Evolutionary conservation across 2,113 vertebrate species (phyloP).

Genomic region (Chionodraco myersi): DNA sequence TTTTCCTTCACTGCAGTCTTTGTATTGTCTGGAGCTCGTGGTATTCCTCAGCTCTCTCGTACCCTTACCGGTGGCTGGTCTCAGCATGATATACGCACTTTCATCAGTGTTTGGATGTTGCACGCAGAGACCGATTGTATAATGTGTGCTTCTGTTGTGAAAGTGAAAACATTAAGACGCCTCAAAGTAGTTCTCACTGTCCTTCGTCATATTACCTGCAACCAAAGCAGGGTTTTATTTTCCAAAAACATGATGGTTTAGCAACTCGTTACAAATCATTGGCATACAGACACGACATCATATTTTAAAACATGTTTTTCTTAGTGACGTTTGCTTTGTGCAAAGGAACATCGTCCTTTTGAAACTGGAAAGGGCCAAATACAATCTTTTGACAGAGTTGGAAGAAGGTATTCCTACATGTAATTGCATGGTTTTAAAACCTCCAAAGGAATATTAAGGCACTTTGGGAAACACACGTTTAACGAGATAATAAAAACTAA

Average conservation of each 20-base stretch:
- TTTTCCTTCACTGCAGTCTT: slow-evolving; percentile 32
- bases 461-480: not conserved
- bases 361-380: not conserved
- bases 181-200: not conserved
- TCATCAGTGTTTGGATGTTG: not conserved
- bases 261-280: not conserved
- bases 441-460: not conserved
- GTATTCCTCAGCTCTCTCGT: not conserved
- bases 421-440: not conserved
- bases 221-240: not conserved
- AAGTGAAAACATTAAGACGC: slow-evolving; percentile 17
- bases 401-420: not conserved
- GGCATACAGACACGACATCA: not conserved
- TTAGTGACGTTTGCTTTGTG: not conserved
- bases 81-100: not conserved
- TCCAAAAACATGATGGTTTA: too few relatives aligned
- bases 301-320: not conserved
- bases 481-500: not conserved
- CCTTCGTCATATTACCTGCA: too few relatives aligned
- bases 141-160: not conserved
- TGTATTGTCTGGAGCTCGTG: slow-evolving; percentile 9
- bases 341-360: not conserved
- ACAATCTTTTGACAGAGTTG: not conserved
- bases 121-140: not conserved
- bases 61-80: not conserved